phyloP scores from a whole-genome alignment of 2,113 vertebrate genomes.

The Ranitomeya imitator region DNA sequence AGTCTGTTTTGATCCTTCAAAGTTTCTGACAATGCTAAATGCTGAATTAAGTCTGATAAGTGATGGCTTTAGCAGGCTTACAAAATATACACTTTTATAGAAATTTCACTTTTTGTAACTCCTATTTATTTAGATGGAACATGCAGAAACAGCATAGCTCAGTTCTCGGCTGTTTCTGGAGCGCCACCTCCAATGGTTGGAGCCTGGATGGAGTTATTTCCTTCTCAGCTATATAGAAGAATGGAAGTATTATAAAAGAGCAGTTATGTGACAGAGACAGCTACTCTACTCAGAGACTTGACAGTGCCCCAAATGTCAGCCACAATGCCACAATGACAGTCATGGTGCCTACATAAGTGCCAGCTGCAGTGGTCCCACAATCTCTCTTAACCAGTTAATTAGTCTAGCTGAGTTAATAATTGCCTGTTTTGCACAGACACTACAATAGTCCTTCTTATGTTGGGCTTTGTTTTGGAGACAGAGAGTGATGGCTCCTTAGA shows the following conservation, averaged over 20 bases:
- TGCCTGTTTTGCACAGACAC: slow-evolving; percentile 31
- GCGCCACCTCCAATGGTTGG: too few relatives aligned
- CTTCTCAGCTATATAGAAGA: neutral
- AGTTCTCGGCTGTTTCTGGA: too few relatives aligned
- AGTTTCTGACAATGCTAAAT: too few relatives aligned
- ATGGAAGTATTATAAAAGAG: neutral
- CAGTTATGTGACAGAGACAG: neutral
- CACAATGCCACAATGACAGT: neutral
- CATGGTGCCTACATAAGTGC: neutral
- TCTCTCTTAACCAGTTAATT: neutral
- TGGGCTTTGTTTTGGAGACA: slow-evolving; percentile 46
- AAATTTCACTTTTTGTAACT: too few relatives aligned
- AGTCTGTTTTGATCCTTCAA: too few relatives aligned
- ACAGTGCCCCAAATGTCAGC: neutral
- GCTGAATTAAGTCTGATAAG: too few relatives aligned
- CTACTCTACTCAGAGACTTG: neutral
- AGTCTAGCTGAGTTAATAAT: slow-evolving; percentile 31
- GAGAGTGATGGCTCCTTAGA: slow-evolving; percentile 44
- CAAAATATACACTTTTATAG: too few relatives aligned
- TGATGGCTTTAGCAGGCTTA: too few relatives aligned
- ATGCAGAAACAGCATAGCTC: too few relatives aligned
- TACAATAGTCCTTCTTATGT: slow-evolving; percentile 23
- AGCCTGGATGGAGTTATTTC: too few relatives aligned
- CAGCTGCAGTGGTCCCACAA: neutral
- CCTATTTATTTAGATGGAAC: too few relatives aligned